These are phyloP conservation scores for Miltochrista miniata DNA, from an alignment of 2,888 invertebrate genomes.

Conservation along the genomic window DNA sequence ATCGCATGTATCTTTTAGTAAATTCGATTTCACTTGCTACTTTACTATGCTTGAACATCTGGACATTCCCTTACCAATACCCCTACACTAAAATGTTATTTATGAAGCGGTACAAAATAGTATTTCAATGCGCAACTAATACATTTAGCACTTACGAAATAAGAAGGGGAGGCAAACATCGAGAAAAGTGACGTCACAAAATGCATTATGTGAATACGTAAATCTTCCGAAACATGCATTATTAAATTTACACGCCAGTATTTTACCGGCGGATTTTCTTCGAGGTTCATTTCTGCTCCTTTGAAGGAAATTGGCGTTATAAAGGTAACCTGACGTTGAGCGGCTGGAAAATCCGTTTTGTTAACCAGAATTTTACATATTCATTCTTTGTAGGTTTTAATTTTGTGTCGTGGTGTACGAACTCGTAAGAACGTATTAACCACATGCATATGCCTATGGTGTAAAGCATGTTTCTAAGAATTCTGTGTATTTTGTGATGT, in stretches of 20 bases:
- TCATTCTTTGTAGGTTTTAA: too few species aligned
- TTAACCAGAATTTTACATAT: neutral
- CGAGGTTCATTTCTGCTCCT: conserved; percentile 21
- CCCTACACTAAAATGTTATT: conserved; percentile 47
- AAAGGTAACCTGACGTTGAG: too few species aligned
- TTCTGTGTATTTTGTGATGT: too few species aligned
- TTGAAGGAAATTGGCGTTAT: conserved; percentile 20
- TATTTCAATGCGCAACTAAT: conserved; percentile 59
- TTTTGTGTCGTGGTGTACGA: too few species aligned
- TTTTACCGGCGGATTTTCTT: conserved; percentile 28
- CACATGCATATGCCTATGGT: too few species aligned
- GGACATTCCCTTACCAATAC: conserved; percentile 33
- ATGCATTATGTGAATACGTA: conserved; percentile 36
- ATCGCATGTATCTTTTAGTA: conserved; percentile 19
- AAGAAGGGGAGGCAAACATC: conserved; percentile 40
- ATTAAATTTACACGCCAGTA: conserved; percentile 37
- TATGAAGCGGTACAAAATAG: conserved; percentile 42
- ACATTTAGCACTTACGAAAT: conserved; percentile 61
- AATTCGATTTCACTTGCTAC: conserved; percentile 27
- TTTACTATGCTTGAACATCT: conserved; percentile 30
- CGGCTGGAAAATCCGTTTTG: too few species aligned
- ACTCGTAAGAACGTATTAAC: too few species aligned
- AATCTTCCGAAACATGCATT: conserved; percentile 43
- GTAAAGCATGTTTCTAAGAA: too few species aligned
- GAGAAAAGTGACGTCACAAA: conserved; percentile 36